These are phyloP conservation scores for Fistularia commersonii DNA, from an alignment of 2,797 vertebrate genomes.

Conservation along the genomic window DNA sequence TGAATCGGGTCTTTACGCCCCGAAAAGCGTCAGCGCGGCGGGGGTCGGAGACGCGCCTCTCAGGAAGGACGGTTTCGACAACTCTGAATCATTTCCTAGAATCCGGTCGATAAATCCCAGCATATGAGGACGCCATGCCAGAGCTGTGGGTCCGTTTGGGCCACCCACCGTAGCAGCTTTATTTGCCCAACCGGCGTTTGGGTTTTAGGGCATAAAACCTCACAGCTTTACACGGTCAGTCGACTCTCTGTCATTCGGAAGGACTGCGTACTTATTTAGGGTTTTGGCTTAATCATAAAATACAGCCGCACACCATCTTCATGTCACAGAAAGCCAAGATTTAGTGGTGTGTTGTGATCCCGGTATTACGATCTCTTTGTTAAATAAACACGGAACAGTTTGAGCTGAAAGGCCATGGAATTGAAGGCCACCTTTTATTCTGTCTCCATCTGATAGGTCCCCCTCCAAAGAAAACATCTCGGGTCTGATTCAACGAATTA, in stretches of 20 bases:
- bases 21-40: too few species aligned
- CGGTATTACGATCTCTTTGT: too few species aligned
- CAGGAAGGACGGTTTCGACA: conserved; percentile 16
- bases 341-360: conserved; percentile 18
- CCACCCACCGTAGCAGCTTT: conserved; percentile 77
- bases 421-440: too few species aligned
- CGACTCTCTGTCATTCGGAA: conserved; percentile 55
- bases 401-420: too few species aligned
- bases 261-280: conserved; percentile 43
- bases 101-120: conserved; percentile 69
- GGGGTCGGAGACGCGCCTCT: too few species aligned
- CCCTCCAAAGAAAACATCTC: too few species aligned
- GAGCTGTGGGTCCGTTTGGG: conserved; percentile 68
- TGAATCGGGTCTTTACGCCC: conserved; percentile 1
- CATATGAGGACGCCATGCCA: conserved; percentile 65
- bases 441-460: too few species aligned
- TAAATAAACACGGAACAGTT: too few species aligned
- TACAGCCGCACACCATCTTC: conserved; percentile 18
- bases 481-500: too few species aligned
- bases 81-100: conserved; percentile 63
- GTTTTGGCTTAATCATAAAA: conserved; percentile 35
- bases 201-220: conserved; percentile 54
- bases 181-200: conserved; percentile 70
- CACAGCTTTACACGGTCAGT: conserved; percentile 44
- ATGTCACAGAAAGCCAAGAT: conserved; percentile 17